Base-by-base conservation (phyloP, 1,140 invertebrate genomes). In the Lepidotrigona ventralis region DNA sequence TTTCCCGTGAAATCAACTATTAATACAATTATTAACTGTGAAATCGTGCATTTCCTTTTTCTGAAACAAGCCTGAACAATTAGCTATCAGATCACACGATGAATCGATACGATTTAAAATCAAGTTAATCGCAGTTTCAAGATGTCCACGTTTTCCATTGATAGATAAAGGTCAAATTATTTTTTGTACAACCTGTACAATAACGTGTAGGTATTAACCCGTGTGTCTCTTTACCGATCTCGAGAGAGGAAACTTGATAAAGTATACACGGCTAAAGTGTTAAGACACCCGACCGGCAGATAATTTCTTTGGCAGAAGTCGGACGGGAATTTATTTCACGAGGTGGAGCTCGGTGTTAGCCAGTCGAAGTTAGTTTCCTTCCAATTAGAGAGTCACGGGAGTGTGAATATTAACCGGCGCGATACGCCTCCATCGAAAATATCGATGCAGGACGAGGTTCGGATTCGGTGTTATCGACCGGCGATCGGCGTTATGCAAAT, bases 321-420 rank as follows among this genome's bases (percentile, higher is more conserved):
- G 21, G 33, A 56, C 33, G 19, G 15, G 73, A 76, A 76, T 76
- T 76, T 76, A 76, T 58, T 76, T 63, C 15, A 6, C 56, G 56
- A 15, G 17, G 2, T 11, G 60, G 14, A 63, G 26, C 29, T 46
- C 33, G 23, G 3, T 26, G 46, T 33, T 75, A 75, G 56, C 39
- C 29, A 21, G 33, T 75, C 54, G 73, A 60, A 75, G 51, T 75
- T n/a, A 39, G 60, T 68, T 78, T 54, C 76, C 46, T 33, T 21
- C 26, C 26, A 78, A 53, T 66, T 78, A 53, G 14, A 54, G 33
- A 51, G 51, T 56, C 21, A 74, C n/a, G n/a, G n/a, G 63, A 29
- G 33, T 71, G 75, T 39, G 81, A 86, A 79, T 86, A 87, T 86
- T 78, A 74, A 83, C 75, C 53, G 66, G 63, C n/a, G 26, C n/a